Conservation (phyloP, 2,888 invertebrate genomes). For the Stictocephala bisonia region DNA sequence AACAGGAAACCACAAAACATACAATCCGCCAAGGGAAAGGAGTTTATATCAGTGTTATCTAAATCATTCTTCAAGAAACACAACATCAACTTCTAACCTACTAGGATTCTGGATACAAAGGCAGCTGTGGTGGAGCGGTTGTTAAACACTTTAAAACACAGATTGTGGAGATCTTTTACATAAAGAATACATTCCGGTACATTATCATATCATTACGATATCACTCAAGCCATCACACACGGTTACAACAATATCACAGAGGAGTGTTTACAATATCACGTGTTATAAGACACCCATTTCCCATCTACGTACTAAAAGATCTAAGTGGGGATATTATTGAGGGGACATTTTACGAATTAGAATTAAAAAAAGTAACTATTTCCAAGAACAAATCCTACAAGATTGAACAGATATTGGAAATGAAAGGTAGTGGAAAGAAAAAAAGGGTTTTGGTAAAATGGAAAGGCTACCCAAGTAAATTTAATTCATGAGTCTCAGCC, state of each 20-base stretch:
- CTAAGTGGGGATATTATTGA: constrained; percentile 54
- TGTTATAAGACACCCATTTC: constrained; percentile 44
- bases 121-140: constrained; percentile 60
- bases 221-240: constrained; percentile 55
- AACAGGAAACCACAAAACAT: neutral
- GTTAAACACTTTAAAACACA: constrained; percentile 58
- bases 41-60: neutral
- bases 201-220: too few species aligned
- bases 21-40: neutral
- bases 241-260: constrained; percentile 58
- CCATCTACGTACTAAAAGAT: constrained; percentile 58
- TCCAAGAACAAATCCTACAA: constrained; percentile 42
- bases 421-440: constrained; percentile 45
- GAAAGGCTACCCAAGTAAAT: constrained; percentile 56
- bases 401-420: constrained; percentile 54
- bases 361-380: constrained; percentile 54
- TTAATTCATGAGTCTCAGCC: constrained; percentile 55
- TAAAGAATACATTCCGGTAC: constrained; percentile 55
- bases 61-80: constrained; percentile 45
- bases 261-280: constrained; percentile 57
- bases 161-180: constrained; percentile 59
- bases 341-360: constrained; percentile 55
- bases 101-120: constrained; percentile 59
- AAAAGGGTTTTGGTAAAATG: constrained; percentile 56
- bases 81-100: constrained; percentile 54